Conservation (phyloP, 2,113 vertebrate genomes). For the Eudorcas thomsonii region DNA sequence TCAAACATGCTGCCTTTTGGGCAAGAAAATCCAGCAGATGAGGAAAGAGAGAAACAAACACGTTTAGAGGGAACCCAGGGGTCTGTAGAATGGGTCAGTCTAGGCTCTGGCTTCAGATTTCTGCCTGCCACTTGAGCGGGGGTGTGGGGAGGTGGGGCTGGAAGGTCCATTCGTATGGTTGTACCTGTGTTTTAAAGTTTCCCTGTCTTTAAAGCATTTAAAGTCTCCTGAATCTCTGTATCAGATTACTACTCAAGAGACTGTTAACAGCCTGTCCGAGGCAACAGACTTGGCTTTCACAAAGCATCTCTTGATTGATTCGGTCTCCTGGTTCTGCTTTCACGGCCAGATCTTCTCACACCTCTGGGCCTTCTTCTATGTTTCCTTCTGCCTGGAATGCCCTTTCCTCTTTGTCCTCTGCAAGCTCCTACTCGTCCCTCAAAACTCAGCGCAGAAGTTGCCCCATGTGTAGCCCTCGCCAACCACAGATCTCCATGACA, state of each 20-base stretch:
- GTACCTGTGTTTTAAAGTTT: not conserved
- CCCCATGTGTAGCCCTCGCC: not conserved
- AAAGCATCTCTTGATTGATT: rapidly evolving
- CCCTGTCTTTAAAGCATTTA: not conserved
- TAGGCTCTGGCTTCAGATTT: not conserved
- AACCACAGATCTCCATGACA: rapidly evolving
- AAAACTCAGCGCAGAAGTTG: not conserved
- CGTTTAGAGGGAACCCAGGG: no score
- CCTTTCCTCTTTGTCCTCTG: not conserved
- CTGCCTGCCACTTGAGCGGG: rapidly evolving
- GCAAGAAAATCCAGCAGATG: not conserved
- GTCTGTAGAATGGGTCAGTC: rapidly evolving
- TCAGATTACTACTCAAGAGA: not conserved
- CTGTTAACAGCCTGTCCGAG: not conserved
- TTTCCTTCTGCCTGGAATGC: not conserved
- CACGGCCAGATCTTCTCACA: not conserved
- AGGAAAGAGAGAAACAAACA: not conserved
- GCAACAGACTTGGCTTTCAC: not conserved
- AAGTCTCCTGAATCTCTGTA: not conserved
- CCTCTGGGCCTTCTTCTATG: no score
- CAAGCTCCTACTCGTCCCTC: not conserved
- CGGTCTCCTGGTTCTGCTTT: not conserved
- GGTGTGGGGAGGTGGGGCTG: not conserved
- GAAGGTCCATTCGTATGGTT: not conserved
- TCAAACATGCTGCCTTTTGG: not conserved